Conservation (phyloP, 2,797 vertebrate species). For the Oceanodroma leucorhoa region DNA sequence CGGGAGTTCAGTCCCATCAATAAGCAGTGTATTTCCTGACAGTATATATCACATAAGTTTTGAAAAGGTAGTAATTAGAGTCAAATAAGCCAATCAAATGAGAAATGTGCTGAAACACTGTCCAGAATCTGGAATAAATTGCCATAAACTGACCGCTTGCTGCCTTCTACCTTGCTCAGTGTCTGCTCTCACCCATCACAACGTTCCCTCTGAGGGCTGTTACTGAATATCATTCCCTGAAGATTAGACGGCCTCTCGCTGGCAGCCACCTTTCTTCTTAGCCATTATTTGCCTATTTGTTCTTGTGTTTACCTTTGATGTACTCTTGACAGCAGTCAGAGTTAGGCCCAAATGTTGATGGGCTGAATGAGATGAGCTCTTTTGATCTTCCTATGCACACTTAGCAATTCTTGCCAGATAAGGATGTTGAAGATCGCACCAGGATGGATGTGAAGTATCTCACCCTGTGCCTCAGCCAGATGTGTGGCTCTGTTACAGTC, state of each 20-base stretch:
- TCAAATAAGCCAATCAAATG: background rate
- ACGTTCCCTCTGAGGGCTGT: background rate
- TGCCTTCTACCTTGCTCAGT: background rate
- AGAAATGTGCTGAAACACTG: background rate
- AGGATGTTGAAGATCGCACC: background rate
- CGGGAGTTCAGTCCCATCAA: background rate
- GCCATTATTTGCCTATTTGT: background rate
- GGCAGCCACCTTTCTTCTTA: background rate
- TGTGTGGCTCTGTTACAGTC: background rate
- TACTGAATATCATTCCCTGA: background rate
- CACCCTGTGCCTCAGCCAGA: background rate
- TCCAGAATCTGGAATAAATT: background rate
- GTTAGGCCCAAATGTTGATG: background rate
- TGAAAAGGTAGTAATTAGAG: background rate
- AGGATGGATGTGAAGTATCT: background rate
- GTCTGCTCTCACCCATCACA: background rate
- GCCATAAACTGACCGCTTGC: background rate
- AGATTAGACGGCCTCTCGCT: background rate
- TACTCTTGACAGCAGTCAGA: background rate
- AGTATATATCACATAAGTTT: background rate
- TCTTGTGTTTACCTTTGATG: conserved; percentile 37
- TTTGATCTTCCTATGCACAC: conserved; percentile 30
- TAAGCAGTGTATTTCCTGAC: background rate
- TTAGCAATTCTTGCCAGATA: conserved; percentile 20
- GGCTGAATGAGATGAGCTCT: background rate